A percentile compares a stretch with the other conserved stretches of the same genome.
Conservation (phyloP, 2,797 vertebrate species). For the Helostoma temminkii region DNA sequence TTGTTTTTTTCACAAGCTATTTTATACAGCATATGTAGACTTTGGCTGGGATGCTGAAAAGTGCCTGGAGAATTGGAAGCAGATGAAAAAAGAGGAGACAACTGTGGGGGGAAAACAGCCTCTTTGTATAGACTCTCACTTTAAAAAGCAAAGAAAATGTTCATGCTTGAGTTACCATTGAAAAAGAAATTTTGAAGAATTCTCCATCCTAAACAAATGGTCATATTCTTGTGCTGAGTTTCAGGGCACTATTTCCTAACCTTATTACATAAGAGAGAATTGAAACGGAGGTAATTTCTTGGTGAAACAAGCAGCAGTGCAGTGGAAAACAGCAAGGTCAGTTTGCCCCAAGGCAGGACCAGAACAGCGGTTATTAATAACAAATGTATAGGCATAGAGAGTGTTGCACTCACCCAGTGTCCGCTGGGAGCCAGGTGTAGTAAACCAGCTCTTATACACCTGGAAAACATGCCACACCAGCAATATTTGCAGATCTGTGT, state of each 20-base stretch:
- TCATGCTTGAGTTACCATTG: conserved; percentile 8
- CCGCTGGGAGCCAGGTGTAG: conserved; percentile 54
- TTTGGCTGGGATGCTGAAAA: conserved; percentile 48
- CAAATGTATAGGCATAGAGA: conserved; percentile 45
- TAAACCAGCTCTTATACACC: conserved; percentile 55
- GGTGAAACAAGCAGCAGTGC: conserved; percentile 31
- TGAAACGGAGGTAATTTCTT: conserved; percentile 61
- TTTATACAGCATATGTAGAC: conserved; percentile 56
- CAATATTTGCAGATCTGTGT: conserved; percentile 31
- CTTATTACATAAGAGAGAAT: conserved; percentile 49
- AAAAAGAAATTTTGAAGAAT: conserved; percentile 27
- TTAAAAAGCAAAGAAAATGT: conserved; percentile 20
- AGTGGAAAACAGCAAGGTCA: conserved; percentile 64
- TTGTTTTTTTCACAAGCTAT: conserved; percentile 20
- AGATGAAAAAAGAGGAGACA: conserved; percentile 23
- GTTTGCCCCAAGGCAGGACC: conserved; percentile 62
- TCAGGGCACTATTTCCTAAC: background rate
- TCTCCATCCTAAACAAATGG: conserved; percentile 2
- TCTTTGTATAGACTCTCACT: conserved; percentile 13
- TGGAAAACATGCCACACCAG: conserved; percentile 57
- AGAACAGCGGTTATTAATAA: conserved; percentile 76
- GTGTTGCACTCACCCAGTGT: conserved; percentile 23
- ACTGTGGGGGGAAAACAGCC: conserved; percentile 17
- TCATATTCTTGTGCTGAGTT: conserved; percentile 6
- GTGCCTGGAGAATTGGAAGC: conserved; percentile 47